Conservation (phyloP, 2,113 vertebrate genomes). For the Pelusios castaneus region DNA sequence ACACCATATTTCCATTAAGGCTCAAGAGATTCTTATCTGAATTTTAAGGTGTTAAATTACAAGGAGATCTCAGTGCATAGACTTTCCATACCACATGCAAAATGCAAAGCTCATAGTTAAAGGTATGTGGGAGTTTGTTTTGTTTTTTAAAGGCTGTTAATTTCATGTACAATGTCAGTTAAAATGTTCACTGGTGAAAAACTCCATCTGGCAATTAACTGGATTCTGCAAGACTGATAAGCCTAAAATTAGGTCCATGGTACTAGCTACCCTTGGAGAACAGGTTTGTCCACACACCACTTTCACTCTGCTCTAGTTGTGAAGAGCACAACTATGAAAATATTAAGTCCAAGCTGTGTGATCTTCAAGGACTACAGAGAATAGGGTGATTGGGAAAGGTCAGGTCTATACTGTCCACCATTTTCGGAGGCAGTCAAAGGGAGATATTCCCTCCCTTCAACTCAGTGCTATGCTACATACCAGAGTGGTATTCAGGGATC, state of each 20-base stretch:
- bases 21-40: not conserved
- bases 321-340: not conserved
- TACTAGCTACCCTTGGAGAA: not conserved
- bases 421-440: too few relatives aligned
- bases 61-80: not conserved
- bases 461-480: too few relatives aligned
- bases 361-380: not conserved
- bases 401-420: too few relatives aligned
- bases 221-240: not conserved
- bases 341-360: not conserved
- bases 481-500: too few relatives aligned
- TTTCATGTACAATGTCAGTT: not conserved
- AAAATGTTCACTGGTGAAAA: not conserved
- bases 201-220: constrained; percentile 8
- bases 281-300: not conserved
- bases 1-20: not conserved
- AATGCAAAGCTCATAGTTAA: not conserved
- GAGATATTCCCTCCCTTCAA: too few relatives aligned
- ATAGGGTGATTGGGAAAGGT: not conserved
- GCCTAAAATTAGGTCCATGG: not conserved
- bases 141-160: not conserved
- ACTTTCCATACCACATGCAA: not conserved
- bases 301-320: not conserved
- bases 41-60: not conserved
- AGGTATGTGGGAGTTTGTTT: not conserved